Evolutionary conservation across 2,888 invertebrate species (phyloP).

Genomic region (Crematogaster levior): DNA sequence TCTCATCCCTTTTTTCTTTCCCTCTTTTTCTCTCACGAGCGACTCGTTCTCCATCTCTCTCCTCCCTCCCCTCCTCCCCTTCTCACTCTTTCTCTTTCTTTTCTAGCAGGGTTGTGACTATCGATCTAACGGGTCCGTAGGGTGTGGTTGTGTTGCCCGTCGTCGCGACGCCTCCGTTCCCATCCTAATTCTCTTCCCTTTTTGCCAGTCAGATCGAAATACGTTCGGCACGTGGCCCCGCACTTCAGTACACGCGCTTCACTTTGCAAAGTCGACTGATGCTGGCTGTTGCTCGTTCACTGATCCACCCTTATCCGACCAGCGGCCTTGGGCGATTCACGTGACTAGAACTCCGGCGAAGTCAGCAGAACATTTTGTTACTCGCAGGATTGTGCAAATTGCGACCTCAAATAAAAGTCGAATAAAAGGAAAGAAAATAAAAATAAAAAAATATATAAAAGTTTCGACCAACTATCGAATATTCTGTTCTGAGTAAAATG

Average conservation of each 20-base stretch:
- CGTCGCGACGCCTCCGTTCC: conserved; percentile 73
- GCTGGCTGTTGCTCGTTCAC: conserved; percentile 27
- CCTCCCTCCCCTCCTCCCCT: conserved; percentile 26
- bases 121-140: conserved; percentile 75
- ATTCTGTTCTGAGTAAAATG: neutral
- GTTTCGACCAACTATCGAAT: neutral
- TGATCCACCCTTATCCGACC: conserved; percentile 7
- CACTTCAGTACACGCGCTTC: conserved; percentile 65
- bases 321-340: conserved; percentile 29
- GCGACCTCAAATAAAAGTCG: conserved; percentile 5
- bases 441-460: neutral
- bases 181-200: conserved; percentile 49
- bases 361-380: conserved; percentile 35
- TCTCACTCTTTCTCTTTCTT: conserved; percentile 53
- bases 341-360: conserved; percentile 30
- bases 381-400: conserved; percentile 3
- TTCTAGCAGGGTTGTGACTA: conserved; percentile 73
- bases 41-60: conserved; percentile 2
- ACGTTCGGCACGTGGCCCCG: conserved; percentile 77
- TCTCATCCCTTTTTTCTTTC: conserved; percentile 67
- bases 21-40: conserved; percentile 14
- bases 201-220: conserved; percentile 59
- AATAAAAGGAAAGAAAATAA: neutral
- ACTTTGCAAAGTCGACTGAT: conserved; percentile 35
- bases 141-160: conserved; percentile 77